Percentiles rank a stretch among this genome's conserved stretches.
Evolutionary conservation across 2,797 vertebrate genomes (phyloP).

Genomic region (Tragelaphus eurycerus): DNA sequence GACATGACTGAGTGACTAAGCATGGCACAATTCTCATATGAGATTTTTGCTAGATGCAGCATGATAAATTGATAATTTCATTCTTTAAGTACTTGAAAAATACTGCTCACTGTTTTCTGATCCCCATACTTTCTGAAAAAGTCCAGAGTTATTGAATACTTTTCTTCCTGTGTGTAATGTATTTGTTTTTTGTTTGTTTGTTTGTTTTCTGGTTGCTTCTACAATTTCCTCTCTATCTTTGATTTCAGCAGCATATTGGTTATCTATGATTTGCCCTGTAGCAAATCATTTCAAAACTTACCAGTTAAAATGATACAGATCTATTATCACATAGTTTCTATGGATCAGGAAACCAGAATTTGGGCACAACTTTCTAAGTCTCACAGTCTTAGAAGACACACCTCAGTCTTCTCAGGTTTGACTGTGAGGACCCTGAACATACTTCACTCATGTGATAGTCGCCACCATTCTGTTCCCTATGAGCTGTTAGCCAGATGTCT

Average conservation of each 20-base stretch:
- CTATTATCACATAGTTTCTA: background rate
- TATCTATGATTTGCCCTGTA: background rate
- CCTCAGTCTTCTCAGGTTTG: background rate
- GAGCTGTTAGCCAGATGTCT: background rate
- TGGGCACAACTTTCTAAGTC: background rate
- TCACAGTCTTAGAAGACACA: background rate
- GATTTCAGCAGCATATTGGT: background rate
- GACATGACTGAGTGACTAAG: background rate
- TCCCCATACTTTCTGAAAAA: background rate
- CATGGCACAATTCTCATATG: background rate
- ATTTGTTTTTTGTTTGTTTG: background rate
- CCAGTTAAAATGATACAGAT: background rate
- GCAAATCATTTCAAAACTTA: background rate
- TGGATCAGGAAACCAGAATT: background rate
- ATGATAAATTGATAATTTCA: background rate
- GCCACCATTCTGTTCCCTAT: background rate
- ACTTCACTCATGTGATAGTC: background rate
- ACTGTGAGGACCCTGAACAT: background rate
- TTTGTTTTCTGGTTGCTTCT: background rate
- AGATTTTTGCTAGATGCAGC: background rate
- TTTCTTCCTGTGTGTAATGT: background rate
- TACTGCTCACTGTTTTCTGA: background rate
- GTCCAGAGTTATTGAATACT: background rate
- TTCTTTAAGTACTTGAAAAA: constrained; percentile 3
- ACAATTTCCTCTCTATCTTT: background rate